Evolutionary conservation across 1,140 invertebrate species (phyloP).

Genomic region (Leptopilina boulardi): DNA sequence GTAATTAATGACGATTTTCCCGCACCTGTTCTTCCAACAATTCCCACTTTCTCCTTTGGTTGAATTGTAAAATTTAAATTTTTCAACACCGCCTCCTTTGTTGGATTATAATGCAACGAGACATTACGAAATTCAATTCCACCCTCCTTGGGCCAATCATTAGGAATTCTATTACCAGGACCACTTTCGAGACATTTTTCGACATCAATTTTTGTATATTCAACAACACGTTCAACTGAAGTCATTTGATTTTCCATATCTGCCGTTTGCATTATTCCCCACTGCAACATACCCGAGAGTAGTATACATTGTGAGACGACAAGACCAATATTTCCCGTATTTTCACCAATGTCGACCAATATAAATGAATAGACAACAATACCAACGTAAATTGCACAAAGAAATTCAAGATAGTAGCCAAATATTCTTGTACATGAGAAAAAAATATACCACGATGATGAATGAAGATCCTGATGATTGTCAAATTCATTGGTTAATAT

Average conservation of each 20-base stretch:
- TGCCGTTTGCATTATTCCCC: slow-evolving; percentile 85
- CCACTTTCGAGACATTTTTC: slow-evolving; percentile 80
- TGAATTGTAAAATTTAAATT: slow-evolving; percentile 70
- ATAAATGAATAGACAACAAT: slow-evolving; percentile 79
- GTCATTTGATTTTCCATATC: slow-evolving; percentile 86
- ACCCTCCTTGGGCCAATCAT: slow-evolving; percentile 85
- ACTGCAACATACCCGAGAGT: slow-evolving; percentile 88
- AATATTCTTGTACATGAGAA: slow-evolving; percentile 82
- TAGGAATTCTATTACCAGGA: slow-evolving; percentile 74
- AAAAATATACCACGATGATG: slow-evolving; percentile 59
- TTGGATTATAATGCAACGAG: slow-evolving; percentile 76
- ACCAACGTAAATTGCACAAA: slow-evolving; percentile 81
- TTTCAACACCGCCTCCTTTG: slow-evolving; percentile 38
- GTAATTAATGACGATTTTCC: slow-evolving; percentile 88
- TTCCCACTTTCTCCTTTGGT: slow-evolving; percentile 78
- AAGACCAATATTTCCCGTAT: slow-evolving; percentile 81
- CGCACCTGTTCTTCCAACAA: slow-evolving; percentile 88
- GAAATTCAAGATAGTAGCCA: slow-evolving; percentile 82
- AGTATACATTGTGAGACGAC: slow-evolving; percentile 87
- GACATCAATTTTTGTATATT: slow-evolving; percentile 84
- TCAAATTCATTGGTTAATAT: slow-evolving; percentile 68
- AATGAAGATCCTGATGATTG: slow-evolving; percentile 62
- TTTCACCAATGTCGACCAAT: slow-evolving; percentile 74
- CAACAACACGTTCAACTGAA: slow-evolving; percentile 87
- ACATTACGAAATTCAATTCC: slow-evolving; percentile 82